Conservation (phyloP, 1,140 invertebrate species). For the Atta colombica region DNA sequence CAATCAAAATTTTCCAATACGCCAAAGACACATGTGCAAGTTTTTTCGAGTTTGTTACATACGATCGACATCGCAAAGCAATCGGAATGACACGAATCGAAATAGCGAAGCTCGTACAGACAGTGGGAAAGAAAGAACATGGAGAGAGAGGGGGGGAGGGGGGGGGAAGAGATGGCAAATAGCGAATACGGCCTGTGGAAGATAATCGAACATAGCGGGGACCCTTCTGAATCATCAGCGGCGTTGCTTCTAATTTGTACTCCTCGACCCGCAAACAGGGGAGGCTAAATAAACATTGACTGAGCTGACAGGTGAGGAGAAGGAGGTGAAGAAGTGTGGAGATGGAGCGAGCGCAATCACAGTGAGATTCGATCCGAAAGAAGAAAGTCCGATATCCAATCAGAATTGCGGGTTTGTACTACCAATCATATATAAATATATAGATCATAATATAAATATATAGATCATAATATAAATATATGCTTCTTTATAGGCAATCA, state of each 20-base stretch:
- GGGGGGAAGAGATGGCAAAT: neutral
- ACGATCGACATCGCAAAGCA: conserved; percentile 28
- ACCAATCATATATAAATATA: conserved; percentile 22
- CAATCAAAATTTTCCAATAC: neutral
- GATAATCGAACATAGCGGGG: conserved; percentile 64
- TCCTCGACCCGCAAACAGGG: conserved; percentile 70
- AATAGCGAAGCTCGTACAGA: conserved; percentile 14
- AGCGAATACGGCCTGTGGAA: conserved; percentile 33
- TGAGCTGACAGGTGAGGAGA: conserved; percentile 71
- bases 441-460: conserved; percentile 30
- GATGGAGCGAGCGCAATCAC: conserved; percentile 71
- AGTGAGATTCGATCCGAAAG: conserved; percentile 60
- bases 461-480: conserved; percentile 29
- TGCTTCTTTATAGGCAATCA: conserved; percentile 11
- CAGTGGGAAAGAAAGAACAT: neutral
- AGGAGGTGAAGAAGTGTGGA: conserved; percentile 57
- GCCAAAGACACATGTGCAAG: conserved; percentile 12
- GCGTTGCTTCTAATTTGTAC: conserved; percentile 75
- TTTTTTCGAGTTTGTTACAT: conserved; percentile 28
- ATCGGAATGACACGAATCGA: conserved; percentile 48
- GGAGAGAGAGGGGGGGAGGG: neutral
- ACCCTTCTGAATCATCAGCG: conserved; percentile 71
- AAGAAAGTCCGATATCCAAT: conserved; percentile 57
- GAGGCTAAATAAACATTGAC: conserved; percentile 77
- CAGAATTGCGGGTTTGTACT: conserved; percentile 26